Evolutionary conservation across 2,888 invertebrate species (phyloP).

Genomic region (Stramonita haemastoma): DNA sequence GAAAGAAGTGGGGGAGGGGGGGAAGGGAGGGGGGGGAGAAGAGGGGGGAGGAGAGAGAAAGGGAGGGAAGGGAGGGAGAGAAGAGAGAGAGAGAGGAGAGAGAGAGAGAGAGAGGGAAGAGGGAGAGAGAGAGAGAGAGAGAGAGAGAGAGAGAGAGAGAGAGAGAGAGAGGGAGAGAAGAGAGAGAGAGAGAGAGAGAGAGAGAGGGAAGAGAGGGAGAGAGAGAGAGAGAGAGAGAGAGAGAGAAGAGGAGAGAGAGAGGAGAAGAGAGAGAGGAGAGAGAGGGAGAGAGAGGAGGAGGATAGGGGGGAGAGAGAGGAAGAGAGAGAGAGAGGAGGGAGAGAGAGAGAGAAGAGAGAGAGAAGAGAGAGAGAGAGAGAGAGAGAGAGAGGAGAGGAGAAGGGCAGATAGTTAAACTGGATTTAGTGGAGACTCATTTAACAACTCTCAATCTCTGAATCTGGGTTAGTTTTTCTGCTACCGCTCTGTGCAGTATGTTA

Average conservation of each 20-base stretch:
- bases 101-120: background rate
- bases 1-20: background rate
- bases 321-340: background rate
- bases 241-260: slow-evolving; percentile 10
- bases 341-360: slow-evolving; percentile 10
- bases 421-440: too few species aligned
- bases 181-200: too few species aligned
- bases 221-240: slow-evolving; percentile 8
- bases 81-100: background rate
- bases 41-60: background rate
- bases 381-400: slow-evolving; percentile 12
- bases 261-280: slow-evolving; percentile 5
- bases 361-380: slow-evolving; percentile 2
- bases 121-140: background rate
- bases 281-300: background rate
- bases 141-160: background rate
- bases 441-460: too few species aligned
- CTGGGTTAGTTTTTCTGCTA: too few species aligned
- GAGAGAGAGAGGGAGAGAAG: background rate
- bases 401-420: background rate
- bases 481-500: too few species aligned
- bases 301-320: background rate
- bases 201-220: background rate
- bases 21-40: background rate
- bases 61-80: background rate